A percentile compares a stretch with the other conserved stretches of the same genome.
Evolutionary conservation across 2,113 vertebrate species (phyloP).

Genomic region (Arizona elegans): DNA sequence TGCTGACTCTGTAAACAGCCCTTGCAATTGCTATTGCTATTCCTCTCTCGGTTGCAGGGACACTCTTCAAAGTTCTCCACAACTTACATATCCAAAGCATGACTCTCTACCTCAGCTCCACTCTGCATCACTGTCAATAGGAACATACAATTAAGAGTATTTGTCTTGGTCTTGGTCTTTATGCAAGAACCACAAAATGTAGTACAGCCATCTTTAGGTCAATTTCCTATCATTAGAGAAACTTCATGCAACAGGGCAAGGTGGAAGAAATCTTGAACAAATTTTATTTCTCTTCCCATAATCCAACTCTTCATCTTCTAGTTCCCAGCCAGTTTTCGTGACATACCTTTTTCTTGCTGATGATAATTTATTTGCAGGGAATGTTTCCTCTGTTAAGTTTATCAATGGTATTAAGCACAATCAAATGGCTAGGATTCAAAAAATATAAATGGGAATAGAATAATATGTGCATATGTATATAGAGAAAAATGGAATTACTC

Average conservation of each 20-base stretch:
- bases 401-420: not conserved
- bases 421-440: not conserved
- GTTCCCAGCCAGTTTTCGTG: not conserved
- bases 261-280: not conserved
- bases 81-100: not conserved
- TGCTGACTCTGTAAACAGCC: too few relatives aligned
- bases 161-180: not conserved
- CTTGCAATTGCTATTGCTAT: too few relatives aligned
- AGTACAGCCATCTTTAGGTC: not conserved
- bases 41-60: not conserved
- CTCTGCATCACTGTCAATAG: not conserved
- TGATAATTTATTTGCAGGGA: not conserved
- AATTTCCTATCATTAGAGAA: not conserved
- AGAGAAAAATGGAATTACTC: not conserved
- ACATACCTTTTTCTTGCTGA: not conserved
- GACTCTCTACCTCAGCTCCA: not conserved
- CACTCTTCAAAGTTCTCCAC: not conserved
- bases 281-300: not conserved
- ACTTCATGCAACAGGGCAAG: not conserved
- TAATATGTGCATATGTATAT: not conserved
- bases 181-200: not conserved
- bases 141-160: not conserved
- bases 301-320: not conserved
- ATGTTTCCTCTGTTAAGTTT: not conserved
- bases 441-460: not conserved